A percentile compares a stretch with the other conserved stretches of the same genome.
Conservation (phyloP, 2,888 invertebrate genomes). For the Aphidius colemani region DNA sequence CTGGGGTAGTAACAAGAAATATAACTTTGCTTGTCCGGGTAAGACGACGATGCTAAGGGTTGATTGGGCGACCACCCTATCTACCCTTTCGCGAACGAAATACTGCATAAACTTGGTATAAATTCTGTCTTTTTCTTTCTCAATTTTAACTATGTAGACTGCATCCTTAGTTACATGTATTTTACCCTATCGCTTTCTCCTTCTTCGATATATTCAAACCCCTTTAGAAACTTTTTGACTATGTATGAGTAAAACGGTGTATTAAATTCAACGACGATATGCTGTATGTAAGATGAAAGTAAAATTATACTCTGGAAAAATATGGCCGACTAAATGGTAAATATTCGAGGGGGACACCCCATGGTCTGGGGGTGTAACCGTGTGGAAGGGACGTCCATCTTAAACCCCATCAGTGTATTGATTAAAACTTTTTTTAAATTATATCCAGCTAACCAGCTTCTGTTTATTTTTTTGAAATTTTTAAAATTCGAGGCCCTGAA, state of each 20-base stretch:
- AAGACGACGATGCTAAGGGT: constrained; percentile 56
- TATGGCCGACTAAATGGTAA: constrained; percentile 54
- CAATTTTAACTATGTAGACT: constrained; percentile 7
- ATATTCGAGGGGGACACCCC: constrained; percentile 41
- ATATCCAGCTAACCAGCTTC: too few relatives aligned
- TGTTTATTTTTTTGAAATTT: too few relatives aligned
- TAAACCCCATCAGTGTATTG: not conserved
- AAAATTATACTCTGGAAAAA: constrained; percentile 52
- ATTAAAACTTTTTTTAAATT: too few relatives aligned
- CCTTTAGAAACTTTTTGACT: constrained; percentile 31
- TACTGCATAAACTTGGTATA: constrained; percentile 31
- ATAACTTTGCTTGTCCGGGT: constrained; percentile 58
- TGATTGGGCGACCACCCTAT: constrained; percentile 57
- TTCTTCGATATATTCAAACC: constrained; percentile 44
- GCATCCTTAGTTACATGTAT: too few relatives aligned
- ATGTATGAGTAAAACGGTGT: constrained; percentile 12
- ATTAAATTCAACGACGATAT: too few relatives aligned
- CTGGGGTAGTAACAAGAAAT: constrained; percentile 55
- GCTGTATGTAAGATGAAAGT: constrained; percentile 46
- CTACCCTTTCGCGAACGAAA: constrained; percentile 30
- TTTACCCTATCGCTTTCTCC: constrained; percentile 28
- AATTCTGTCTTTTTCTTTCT: constrained; percentile 31
- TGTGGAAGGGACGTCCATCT: constrained; percentile 25
- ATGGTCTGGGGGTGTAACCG: not conserved
- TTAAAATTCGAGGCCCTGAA: too few relatives aligned